phyloP scores from a whole-genome alignment of 2,888 invertebrate genomes.

The Gasteruption jaculator region DNA sequence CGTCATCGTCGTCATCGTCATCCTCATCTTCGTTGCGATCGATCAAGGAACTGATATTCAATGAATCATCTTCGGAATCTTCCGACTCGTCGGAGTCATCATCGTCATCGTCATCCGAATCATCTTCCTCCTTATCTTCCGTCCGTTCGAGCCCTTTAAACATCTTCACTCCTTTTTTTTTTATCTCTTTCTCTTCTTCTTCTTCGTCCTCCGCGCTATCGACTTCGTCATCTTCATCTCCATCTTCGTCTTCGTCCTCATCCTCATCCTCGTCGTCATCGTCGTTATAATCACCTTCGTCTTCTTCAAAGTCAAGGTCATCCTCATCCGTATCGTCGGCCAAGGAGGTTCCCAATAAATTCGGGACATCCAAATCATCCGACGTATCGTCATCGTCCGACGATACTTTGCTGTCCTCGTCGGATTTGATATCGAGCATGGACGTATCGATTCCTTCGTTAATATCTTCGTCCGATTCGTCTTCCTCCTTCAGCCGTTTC shows the following conservation, averaged over 20 bases:
- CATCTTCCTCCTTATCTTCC: conserved; percentile 19
- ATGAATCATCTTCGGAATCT: conserved; percentile 7
- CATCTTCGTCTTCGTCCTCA: conserved; percentile 21
- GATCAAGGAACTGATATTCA: conserved; percentile 1
- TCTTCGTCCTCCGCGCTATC: conserved; percentile 12
- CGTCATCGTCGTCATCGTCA: conserved; percentile 22
- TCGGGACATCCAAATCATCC: conserved; percentile 8
- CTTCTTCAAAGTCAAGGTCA: conserved; percentile 12
- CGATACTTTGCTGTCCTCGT: conserved; percentile 1
- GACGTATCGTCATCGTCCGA: conserved; percentile 15
- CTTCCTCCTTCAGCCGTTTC: conserved; percentile 11
- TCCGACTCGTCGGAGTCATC: conserved; percentile 13
- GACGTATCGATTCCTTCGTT: conserved; percentile 22
- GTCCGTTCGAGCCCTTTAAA: conserved; percentile 31
- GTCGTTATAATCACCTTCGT: conserved; percentile 21
- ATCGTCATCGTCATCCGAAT: conserved; percentile 7
- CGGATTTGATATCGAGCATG: neutral
- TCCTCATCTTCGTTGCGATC: conserved; percentile 6
- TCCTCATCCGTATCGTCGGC: conserved; percentile 21
- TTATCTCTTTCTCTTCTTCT: conserved; percentile 17
- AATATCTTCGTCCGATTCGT: conserved; percentile 25
- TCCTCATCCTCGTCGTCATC: conserved; percentile 16
- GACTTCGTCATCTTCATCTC: conserved; percentile 19
- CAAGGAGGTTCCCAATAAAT: conserved; percentile 23
- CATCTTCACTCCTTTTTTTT: conserved; percentile 33